Evolutionary conservation across 2,797 vertebrate species (phyloP), one percentile per base, ranked within the genome.

Genomic region (Rhinella marina): DNA sequence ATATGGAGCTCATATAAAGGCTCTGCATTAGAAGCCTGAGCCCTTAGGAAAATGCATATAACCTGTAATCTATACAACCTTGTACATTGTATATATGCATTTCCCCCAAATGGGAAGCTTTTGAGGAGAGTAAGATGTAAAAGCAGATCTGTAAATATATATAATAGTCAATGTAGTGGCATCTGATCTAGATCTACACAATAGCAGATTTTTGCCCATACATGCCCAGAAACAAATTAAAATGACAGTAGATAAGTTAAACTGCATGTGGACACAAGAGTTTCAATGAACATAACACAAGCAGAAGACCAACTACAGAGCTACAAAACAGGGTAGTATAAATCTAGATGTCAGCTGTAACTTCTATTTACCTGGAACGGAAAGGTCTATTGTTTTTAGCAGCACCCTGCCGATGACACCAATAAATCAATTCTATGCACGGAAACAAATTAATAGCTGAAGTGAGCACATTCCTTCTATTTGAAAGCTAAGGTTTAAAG

Each of bases 211-310:
- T 82, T 52, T 25, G 13, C 29, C 64, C 62, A 82, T 27, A 50
- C 16, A 82, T 68, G n/a, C 48, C 48, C 23, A 27, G 23, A 29
- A 68, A 68, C 62, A 68, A 68, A 54, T 68, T 52, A 66, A 32
- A 76, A 3, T 76, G 21, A 85, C 23, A 75, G 54, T 25, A 61
- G 73, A 77, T 48, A 77, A 62, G 32, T 50, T 62, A 52, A 78
- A 85, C n/a, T n/a, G 59, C 59, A 77, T 85, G 83, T 50, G 84
- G 57, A 52, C 78, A 77, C 73, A 85, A 23, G 32, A 52, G n/a
- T 62, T 85, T 64, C 32, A 64, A 52, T 27, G 59, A 85, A 29
- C 23, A 16, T 17, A 75, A 21, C 23, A 61, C 27, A 59, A 59
- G 59, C 82, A 59, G 13, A 41, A 68, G 81, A 68, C 48, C 81